Evolutionary conservation across 2,797 vertebrate species (phyloP).

Genomic region (Gymnocypris eckloni): DNA sequence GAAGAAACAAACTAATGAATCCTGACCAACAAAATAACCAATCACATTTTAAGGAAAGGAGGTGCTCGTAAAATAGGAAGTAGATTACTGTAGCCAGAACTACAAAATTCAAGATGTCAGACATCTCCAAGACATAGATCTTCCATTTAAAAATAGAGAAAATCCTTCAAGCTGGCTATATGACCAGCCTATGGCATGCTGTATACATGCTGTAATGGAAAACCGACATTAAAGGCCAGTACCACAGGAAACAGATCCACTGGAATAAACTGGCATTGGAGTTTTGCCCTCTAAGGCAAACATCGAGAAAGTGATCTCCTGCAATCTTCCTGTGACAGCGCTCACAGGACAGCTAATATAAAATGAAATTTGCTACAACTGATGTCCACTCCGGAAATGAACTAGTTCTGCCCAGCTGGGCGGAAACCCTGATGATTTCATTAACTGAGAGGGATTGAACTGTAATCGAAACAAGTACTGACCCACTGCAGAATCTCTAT

Average conservation of each 20-base stretch:
- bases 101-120: not conserved
- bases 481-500: constrained; percentile 2
- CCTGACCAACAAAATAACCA: not conserved
- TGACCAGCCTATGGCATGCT: not conserved
- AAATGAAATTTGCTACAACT: constrained; percentile 44
- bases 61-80: not conserved
- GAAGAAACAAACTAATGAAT: not conserved
- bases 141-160: not conserved
- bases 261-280: constrained; percentile 19
- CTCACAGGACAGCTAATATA: constrained; percentile 42
- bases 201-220: not conserved
- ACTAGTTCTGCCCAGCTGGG: constrained; percentile 8
- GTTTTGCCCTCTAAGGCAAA: constrained; percentile 41
- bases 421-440: constrained; percentile 34
- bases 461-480: constrained; percentile 32
- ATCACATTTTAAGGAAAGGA: not conserved
- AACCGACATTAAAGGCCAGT: constrained; percentile 3
- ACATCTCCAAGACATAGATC: constrained; percentile 2
- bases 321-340: not conserved
- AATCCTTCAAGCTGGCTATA: not conserved
- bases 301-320: constrained; percentile 18
- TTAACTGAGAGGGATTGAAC: constrained; percentile 20
- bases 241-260: constrained; percentile 2
- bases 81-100: not conserved
- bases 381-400: constrained; percentile 19